phyloP scores from a whole-genome alignment of 2,888 invertebrate species.

The Amblyjoppa proteus region DNA sequence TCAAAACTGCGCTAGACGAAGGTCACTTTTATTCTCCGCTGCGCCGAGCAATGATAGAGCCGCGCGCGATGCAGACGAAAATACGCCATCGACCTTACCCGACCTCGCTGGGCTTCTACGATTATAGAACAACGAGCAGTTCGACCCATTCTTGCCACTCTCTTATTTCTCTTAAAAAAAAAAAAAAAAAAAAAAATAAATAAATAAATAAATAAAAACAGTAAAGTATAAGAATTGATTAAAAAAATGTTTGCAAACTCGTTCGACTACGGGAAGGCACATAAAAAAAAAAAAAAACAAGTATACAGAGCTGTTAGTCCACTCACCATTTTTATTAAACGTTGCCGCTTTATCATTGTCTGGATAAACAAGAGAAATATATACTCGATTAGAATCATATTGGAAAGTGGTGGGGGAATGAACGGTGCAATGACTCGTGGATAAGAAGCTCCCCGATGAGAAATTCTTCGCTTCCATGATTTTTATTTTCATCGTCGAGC shows the following conservation, averaged over 20 bases:
- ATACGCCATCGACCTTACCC: slow-evolving; percentile 52
- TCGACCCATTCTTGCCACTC: slow-evolving; percentile 1
- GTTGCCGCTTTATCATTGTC: slow-evolving; percentile 71
- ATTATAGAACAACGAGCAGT: slow-evolving; percentile 55
- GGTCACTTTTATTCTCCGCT: background rate
- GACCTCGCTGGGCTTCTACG: slow-evolving; percentile 29
- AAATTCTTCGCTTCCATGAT: background rate
- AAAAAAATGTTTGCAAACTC: background rate
- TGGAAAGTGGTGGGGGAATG: background rate
- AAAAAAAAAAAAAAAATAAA: background rate
- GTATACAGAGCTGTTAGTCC: slow-evolving; percentile 43
- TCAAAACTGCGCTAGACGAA: background rate
- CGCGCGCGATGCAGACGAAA: slow-evolving; percentile 44
- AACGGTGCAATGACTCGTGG: slow-evolving; percentile 17
- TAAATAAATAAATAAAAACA: background rate
- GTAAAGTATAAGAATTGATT: too few species aligned
- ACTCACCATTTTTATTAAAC: slow-evolving; percentile 73
- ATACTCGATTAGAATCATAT: slow-evolving; percentile 38
- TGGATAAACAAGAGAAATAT: slow-evolving; percentile 67
- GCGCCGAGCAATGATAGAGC: slow-evolving; percentile 24
- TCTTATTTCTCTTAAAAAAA: background rate
- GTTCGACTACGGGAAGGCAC: background rate
- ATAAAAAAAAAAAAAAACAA: slow-evolving; percentile 14
- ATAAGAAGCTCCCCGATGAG: background rate
- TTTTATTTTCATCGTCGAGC: background rate